phyloP scores from a whole-genome alignment of 2,797 vertebrate species.

The Anableps anableps region DNA sequence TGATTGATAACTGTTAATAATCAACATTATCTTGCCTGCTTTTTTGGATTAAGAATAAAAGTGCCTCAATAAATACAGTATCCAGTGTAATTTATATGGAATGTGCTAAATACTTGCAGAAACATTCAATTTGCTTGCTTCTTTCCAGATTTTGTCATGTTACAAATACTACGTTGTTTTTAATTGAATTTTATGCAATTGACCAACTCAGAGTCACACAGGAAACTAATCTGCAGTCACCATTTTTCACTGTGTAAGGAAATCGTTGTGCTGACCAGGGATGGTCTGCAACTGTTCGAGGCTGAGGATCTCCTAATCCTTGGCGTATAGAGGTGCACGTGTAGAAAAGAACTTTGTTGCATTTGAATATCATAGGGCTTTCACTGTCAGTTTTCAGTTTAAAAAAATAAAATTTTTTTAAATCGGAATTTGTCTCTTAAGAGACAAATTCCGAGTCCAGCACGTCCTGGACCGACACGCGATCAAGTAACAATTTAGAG shows the following conservation, averaged over 20 bases:
- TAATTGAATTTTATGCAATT: background rate
- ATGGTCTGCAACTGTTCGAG: background rate
- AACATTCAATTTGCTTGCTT: background rate
- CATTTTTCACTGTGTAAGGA: background rate
- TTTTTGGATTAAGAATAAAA: constrained; percentile 9
- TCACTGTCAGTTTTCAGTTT: too few relatives aligned
- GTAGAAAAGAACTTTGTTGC: too few relatives aligned
- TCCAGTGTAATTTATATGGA: constrained; percentile 23
- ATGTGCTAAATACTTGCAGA: constrained; percentile 17
- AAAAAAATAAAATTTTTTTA: too few relatives aligned
- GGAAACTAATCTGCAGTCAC: background rate
- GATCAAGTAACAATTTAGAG: background rate
- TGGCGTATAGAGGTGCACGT: too few relatives aligned
- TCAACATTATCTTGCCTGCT: constrained; percentile 13
- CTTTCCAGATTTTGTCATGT: background rate
- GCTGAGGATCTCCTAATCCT: too few relatives aligned
- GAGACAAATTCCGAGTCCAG: too few relatives aligned
- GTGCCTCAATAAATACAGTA: constrained; percentile 6
- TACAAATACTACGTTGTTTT: background rate
- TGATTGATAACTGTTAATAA: constrained; percentile 13
- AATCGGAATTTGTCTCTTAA: too few relatives aligned
- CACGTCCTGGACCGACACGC: too few relatives aligned
- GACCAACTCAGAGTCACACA: background rate
- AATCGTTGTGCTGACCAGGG: background rate
- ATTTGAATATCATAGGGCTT: too few relatives aligned